Conservation (phyloP, 2,113 vertebrate species). For the Pluvianellus socialis region DNA sequence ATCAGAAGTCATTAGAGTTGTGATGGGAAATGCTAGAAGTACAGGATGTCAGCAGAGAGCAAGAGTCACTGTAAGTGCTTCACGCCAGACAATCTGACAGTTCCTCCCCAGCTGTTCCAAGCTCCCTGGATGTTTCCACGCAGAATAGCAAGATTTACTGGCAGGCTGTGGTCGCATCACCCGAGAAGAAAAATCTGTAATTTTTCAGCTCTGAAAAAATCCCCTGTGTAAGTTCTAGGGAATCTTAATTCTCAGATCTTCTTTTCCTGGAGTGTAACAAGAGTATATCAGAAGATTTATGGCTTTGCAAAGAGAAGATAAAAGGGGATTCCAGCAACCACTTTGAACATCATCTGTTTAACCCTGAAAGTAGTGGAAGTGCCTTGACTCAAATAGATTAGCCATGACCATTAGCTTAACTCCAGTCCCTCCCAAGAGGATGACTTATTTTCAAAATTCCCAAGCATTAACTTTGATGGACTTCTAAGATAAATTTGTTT, state of each 20-base stretch:
- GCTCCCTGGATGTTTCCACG: not conserved
- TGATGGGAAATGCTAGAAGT: not conserved
- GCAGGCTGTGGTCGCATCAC: not conserved
- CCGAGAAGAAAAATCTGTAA: not conserved
- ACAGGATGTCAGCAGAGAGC: not conserved
- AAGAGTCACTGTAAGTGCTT: not conserved
- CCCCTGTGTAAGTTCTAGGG: not conserved
- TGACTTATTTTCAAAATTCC: not conserved
- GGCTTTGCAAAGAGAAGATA: not conserved
- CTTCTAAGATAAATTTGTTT: not conserved
- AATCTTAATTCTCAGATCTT: not conserved
- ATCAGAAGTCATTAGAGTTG: not conserved
- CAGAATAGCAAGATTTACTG: not conserved
- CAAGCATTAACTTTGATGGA: not conserved
- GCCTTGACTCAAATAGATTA: not conserved
- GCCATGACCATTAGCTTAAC: not conserved
- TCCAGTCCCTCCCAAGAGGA: not conserved
- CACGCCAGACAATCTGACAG: not conserved
- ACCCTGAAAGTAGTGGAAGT: not conserved
- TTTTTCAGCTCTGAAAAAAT: constrained; percentile 11
- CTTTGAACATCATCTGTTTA: not conserved
- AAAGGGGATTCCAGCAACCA: constrained; percentile 4
- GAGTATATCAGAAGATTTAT: not conserved
- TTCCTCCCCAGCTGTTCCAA: constrained; percentile 13
- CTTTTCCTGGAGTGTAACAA: not conserved